Conservation (phyloP, 2,113 vertebrate species). For the Cavia porcellus region DNA sequence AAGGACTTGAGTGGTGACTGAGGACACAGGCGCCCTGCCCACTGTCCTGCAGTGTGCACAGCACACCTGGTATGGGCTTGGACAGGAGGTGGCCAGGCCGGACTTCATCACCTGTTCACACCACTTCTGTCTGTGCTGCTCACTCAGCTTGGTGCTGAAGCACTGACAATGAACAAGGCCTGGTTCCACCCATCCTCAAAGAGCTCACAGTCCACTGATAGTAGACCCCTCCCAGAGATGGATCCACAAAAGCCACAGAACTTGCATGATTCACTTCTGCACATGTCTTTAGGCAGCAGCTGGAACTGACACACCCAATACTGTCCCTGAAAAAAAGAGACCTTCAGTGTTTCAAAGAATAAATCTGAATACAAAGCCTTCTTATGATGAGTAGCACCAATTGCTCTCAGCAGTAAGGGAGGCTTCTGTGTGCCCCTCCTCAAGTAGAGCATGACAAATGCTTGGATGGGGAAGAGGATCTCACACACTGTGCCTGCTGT, state of each 20-base stretch:
- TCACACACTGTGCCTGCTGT: background rate
- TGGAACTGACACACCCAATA: background rate
- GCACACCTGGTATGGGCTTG: background rate
- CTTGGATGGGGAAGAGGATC: background rate
- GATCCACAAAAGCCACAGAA: too few relatives aligned
- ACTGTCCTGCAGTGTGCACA: background rate
- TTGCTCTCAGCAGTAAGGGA: background rate
- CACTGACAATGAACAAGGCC: background rate
- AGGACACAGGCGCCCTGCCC: background rate
- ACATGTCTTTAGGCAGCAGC: background rate
- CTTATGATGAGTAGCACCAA: background rate
- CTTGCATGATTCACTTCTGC: background rate
- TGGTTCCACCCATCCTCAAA: background rate
- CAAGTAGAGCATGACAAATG: fast-evolving
- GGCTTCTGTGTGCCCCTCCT: background rate
- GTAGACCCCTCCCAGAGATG: background rate
- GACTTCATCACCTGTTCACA: too few relatives aligned
- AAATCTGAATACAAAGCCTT: background rate
- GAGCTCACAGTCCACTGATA: background rate
- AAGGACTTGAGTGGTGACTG: background rate
- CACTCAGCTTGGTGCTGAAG: background rate
- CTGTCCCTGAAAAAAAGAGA: background rate
- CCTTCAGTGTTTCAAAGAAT: background rate
- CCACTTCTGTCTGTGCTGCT: background rate
- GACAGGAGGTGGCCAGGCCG: background rate